Percentiles rank a stretch among this genome's conserved stretches.
Evolutionary conservation across 2,888 invertebrate genomes (phyloP).

Genomic region (Lamproptera curius): DNA sequence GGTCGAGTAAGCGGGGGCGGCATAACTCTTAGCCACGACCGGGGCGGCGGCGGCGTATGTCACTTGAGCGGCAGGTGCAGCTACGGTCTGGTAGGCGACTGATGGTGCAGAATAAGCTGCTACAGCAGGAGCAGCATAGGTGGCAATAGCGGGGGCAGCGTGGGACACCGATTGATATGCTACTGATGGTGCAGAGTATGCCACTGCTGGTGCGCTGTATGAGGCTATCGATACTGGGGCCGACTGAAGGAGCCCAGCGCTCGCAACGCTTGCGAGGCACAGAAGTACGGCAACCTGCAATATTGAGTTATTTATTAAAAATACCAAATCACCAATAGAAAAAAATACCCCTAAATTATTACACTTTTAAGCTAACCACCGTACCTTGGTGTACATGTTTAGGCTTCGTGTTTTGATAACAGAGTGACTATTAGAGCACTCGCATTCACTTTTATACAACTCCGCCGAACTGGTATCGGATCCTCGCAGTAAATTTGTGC

Average conservation of each 20-base stretch:
- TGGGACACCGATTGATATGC: constrained; percentile 19
- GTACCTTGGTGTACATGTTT: constrained; percentile 64
- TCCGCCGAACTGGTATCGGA: constrained; percentile 54
- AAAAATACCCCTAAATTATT: neutral
- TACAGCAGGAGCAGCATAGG: constrained; percentile 26
- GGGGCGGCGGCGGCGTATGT: constrained; percentile 28
- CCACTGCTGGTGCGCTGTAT: constrained; percentile 35
- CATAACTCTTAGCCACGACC: constrained; percentile 32
- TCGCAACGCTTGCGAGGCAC: constrained; percentile 61
- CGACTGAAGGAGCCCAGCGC: constrained; percentile 60
- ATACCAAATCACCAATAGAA: constrained; percentile 15
- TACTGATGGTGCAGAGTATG: constrained; percentile 32
- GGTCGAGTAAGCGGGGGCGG: constrained; percentile 37
- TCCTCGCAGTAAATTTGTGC: constrained; percentile 45
- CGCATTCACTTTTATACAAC: constrained; percentile 64
- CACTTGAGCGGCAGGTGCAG: constrained; percentile 23
- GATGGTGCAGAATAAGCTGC: constrained; percentile 26
- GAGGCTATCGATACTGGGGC: constrained; percentile 39
- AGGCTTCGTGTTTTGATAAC: constrained; percentile 41
- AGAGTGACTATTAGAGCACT: constrained; percentile 50
- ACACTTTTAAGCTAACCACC: constrained; percentile 17
- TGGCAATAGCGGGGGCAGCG: constrained; percentile 32
- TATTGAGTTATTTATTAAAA: constrained; percentile 24
- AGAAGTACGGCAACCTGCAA: constrained; percentile 60
- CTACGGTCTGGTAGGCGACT: constrained; percentile 27